phyloP scores from a whole-genome alignment of 2,888 invertebrate species.

The Acrobeloides nanus region DNA sequence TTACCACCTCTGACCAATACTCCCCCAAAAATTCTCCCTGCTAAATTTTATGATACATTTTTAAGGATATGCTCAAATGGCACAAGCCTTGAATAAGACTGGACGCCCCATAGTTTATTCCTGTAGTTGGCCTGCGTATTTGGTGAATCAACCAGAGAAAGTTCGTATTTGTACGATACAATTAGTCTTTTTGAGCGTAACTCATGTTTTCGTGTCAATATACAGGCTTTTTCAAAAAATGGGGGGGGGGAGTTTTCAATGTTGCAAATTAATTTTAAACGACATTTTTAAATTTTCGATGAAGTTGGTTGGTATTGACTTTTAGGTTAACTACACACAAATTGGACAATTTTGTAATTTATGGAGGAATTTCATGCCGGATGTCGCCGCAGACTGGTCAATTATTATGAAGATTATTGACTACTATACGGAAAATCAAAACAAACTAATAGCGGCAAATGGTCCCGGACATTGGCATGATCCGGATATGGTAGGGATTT shows the following conservation, averaged over 20 bases:
- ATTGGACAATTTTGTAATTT: constrained; percentile 56
- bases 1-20: too few relatives aligned
- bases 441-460: constrained; percentile 55
- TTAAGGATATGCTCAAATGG: constrained; percentile 89
- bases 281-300: background rate
- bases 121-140: constrained; percentile 11
- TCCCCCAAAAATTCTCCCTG: too few relatives aligned
- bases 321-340: constrained; percentile 48
- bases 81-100: constrained; percentile 77
- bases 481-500: constrained; percentile 59
- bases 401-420: constrained; percentile 54
- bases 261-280: background rate
- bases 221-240: too few relatives aligned
- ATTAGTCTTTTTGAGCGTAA: too few relatives aligned
- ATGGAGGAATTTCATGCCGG: constrained; percentile 58
- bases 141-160: background rate
- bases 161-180: too few relatives aligned
- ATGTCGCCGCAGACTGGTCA: constrained; percentile 56
- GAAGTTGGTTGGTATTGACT: too few relatives aligned
- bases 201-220: too few relatives aligned
- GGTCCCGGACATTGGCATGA: constrained; percentile 59
- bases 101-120: constrained; percentile 70
- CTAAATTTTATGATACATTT: too few relatives aligned
- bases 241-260: too few relatives aligned
- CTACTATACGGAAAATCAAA: constrained; percentile 55